These are phyloP conservation scores for Biston betularia DNA, from an alignment of 2,888 invertebrate species.

Conservation along the genomic window DNA sequence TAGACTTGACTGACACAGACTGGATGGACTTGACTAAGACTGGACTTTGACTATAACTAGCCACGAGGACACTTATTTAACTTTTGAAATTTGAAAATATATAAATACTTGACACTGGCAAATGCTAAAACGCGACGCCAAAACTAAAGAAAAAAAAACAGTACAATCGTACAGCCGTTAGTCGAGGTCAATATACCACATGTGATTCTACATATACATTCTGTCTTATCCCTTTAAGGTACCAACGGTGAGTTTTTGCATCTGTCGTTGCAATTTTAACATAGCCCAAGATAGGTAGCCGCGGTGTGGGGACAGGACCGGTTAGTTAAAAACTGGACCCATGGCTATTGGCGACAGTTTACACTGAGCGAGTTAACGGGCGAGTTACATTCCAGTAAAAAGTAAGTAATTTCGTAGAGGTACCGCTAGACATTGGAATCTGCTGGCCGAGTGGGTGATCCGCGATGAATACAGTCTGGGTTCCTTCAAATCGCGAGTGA, in stretches of 20 bases:
- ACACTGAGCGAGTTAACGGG: not conserved
- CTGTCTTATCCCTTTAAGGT: constrained; percentile 1
- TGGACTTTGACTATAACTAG: no score
- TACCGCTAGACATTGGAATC: no score
- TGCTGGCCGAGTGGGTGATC: no score
- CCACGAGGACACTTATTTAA: no score
- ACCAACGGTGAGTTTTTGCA: constrained; percentile 22
- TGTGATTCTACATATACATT: not conserved
- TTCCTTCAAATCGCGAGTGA: no score
- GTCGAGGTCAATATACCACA: not conserved
- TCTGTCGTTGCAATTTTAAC: constrained; percentile 31
- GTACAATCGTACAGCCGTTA: not conserved
- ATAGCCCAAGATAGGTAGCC: constrained; percentile 17
- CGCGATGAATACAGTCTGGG: no score
- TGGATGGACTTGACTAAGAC: no score
- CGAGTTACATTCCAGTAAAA: not conserved
- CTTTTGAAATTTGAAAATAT: no score
- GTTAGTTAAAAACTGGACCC: constrained; percentile 32
- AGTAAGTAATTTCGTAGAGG: no score
- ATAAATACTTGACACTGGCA: no score
- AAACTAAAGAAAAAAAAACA: not conserved
- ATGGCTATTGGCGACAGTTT: constrained; percentile 11
- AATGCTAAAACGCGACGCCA: no score
- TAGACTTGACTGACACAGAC: no score
- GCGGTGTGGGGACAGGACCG: constrained; percentile 21